These are phyloP conservation scores for Drosophila multiciliata DNA, from an alignment of 2,888 invertebrate species.

Conservation along the genomic window DNA sequence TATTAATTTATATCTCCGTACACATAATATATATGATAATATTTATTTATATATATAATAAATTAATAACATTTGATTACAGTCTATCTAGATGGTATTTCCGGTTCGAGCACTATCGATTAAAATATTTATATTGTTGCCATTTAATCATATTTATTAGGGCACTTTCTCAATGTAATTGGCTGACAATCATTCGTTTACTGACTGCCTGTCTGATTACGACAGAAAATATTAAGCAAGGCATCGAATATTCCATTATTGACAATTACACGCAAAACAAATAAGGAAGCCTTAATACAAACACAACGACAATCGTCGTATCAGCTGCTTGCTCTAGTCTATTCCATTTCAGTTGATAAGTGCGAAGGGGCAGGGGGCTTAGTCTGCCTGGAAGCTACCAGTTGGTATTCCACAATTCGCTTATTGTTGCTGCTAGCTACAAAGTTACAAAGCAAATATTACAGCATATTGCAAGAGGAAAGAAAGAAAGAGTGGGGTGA, in stretches of 20 bases:
- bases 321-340: constrained; percentile 25
- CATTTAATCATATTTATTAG: not conserved
- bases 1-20: not conserved
- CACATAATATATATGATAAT: not conserved
- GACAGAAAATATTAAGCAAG: not conserved
- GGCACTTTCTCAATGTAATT: not conserved
- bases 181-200: not conserved
- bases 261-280: constrained; percentile 22
- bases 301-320: constrained; percentile 29
- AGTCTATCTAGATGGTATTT: not conserved
- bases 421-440: constrained; percentile 19
- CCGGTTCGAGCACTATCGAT: not conserved
- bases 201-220: constrained; percentile 2
- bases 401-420: constrained; percentile 29
- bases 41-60: not conserved
- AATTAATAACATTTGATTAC: not conserved
- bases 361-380: not conserved
- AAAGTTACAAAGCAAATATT: constrained; percentile 44
- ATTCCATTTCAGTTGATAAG: constrained; percentile 40
- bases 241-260: constrained; percentile 28
- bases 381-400: constrained; percentile 51
- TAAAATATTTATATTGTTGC: not conserved
- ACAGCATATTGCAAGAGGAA: constrained; percentile 9
- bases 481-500: not conserved
- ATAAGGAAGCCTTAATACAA: constrained; percentile 53